Percentiles rank a stretch among this genome's conserved stretches.
These are phyloP conservation scores for Oeneis ivallda DNA, from an alignment of 2,888 invertebrate genomes.

Conservation along the genomic window DNA sequence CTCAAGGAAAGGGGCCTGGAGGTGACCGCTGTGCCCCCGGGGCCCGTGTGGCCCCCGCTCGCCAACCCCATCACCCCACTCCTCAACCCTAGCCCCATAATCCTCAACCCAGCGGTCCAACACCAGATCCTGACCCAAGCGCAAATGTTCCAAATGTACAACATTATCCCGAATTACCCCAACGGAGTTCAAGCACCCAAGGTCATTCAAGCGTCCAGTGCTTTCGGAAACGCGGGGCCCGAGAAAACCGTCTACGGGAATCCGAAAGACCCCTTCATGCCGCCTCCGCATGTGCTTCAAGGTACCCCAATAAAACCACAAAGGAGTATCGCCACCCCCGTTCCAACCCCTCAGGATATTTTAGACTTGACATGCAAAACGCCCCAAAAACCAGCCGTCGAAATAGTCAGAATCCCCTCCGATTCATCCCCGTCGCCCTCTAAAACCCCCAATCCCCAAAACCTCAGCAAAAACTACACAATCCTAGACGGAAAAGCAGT, in stretches of 20 bases:
- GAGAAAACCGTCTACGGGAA: conserved; percentile 87
- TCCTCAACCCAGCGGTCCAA: conserved; percentile 66
- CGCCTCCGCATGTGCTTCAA: conserved; percentile 76
- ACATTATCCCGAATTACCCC: conserved; percentile 57
- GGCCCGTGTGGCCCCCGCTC: conserved; percentile 47
- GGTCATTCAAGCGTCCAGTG: conserved; percentile 84
- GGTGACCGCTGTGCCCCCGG: conserved; percentile 84
- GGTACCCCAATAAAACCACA: conserved; percentile 65
- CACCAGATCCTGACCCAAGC: conserved; percentile 77
- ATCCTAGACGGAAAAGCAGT: conserved; percentile 67
- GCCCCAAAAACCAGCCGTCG: conserved; percentile 73
- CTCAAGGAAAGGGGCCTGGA: conserved; percentile 88
- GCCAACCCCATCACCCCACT: conserved; percentile 44
- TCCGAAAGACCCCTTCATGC: conserved; percentile 85
- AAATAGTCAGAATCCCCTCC: conserved; percentile 80
- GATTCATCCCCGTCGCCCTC: conserved; percentile 58
- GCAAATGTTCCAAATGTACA: conserved; percentile 70
- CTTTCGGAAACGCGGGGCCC: conserved; percentile 80
- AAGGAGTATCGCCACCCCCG: conserved; percentile 45
- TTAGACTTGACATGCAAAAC: conserved; percentile 84
- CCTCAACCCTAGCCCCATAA: conserved; percentile 50
- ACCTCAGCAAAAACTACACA: conserved; percentile 72
- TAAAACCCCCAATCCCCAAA: conserved; percentile 67
- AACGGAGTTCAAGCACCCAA: conserved; percentile 72
- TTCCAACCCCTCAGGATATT: conserved; percentile 77